phyloP scores from a whole-genome alignment of 2,113 vertebrate genomes.

The Peromyscus californicus region DNA sequence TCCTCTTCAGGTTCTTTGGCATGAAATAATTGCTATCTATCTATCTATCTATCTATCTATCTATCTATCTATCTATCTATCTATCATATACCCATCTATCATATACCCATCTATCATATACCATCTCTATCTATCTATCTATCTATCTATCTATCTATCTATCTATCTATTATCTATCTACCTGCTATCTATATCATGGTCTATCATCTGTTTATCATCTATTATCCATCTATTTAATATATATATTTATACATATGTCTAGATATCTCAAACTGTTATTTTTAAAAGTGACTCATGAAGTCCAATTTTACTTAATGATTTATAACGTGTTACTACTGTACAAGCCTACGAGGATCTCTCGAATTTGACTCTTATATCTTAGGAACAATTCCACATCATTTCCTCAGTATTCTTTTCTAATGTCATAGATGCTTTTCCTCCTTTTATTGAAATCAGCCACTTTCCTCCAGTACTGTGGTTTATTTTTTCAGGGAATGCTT shows the following conservation, averaged over 20 bases:
- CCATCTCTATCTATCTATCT: not conserved
- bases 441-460: not conserved
- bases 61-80: not conserved
- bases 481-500: not conserved
- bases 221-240: not conserved
- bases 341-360: not conserved
- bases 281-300: not conserved
- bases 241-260: not conserved
- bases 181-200: not conserved
- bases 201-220: not conserved
- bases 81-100: not conserved
- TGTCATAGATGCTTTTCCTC: not conserved
- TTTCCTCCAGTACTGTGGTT: not conserved
- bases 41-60: not conserved
- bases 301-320: slow-evolving; percentile 6
- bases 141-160: too few species aligned
- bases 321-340: not conserved
- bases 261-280: not conserved
- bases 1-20: not conserved
- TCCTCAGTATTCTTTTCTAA: not conserved
- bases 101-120: not conserved
- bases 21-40: not conserved
- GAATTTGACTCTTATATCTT: not conserved
- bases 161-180: not conserved
- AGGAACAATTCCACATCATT: not conserved